Evolutionary conservation across 2,113 vertebrate species (phyloP).

Genomic region (Stictonetta naevosa): DNA sequence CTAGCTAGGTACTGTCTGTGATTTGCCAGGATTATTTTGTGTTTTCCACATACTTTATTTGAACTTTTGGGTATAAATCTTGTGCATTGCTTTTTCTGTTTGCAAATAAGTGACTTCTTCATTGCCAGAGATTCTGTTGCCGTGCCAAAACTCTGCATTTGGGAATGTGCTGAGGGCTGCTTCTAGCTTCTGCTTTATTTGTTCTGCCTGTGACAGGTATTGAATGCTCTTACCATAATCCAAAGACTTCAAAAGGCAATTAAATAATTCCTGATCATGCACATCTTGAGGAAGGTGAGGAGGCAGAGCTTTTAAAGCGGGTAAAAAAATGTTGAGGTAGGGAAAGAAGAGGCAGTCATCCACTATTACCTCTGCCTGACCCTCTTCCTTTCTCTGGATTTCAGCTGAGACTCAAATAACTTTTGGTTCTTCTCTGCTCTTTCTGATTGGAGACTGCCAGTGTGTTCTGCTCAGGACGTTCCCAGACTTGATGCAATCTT

Average conservation of each 20-base stretch:
- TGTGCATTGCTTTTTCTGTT: neutral
- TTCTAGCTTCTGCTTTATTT: neutral
- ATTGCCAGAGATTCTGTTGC: neutral
- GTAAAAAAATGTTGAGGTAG: neutral
- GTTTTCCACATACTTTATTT: neutral
- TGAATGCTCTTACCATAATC: neutral
- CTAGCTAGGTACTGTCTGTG: neutral
- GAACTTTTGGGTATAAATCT: neutral
- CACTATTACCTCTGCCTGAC: neutral
- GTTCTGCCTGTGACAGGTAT: neutral
- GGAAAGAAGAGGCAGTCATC: neutral
- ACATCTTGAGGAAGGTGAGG: neutral
- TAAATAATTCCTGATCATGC: neutral
- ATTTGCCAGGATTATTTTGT: neutral
- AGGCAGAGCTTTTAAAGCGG: neutral
- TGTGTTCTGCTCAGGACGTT: neutral
- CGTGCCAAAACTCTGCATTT: neutral
- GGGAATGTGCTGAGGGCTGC: neutral
- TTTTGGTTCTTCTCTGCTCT: neutral
- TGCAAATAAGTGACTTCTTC: neutral
- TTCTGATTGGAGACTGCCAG: neutral
- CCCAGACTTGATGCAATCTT: neutral
- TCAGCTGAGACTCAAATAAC: neutral
- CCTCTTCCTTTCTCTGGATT: neutral
- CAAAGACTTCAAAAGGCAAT: neutral